Base-by-base conservation (phyloP, 2,113 vertebrate species). In the Aspidoscelis tigris region DNA sequence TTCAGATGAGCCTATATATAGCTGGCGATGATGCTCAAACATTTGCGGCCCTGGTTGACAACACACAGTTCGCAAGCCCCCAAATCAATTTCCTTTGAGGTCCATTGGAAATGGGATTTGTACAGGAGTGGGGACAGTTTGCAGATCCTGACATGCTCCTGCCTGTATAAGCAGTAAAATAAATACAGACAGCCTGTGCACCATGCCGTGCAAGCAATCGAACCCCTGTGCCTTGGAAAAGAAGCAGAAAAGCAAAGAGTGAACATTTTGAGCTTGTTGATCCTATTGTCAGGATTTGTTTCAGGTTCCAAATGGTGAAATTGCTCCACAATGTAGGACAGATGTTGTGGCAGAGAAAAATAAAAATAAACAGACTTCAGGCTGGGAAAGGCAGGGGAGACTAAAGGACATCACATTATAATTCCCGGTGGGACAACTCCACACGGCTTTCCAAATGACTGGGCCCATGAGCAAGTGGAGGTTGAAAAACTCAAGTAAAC, bases 221-320 rank as follows among this genome's bases (percentile, higher is more conserved):
- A 89, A 16, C 74, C 87, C 70, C 73, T 71, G 78, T 85, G 71
- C 47, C 22, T 12, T 88, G 84, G 72, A 84, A 91, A 86, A 90
- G 58, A 33, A 80, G 47, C 12, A 70, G n/a, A 44, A 41, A 21
- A 82, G 81, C 82, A 91, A 89, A 89, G 77, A 89, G 39, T 71
- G 33, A 84, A 61, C 69, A 44, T 44, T 70, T 88, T 79, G 86
- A 87, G 83, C 86, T 47, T 83, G 91, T 90, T 90, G 88, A 91
- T 81, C 81, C 61, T 1, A 0, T 61, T 86, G 87, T 89, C 85
- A 89, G 91, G 89, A 92, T 89, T 92, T 88, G 84, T 83, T 88
- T 84, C 74, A 92, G 84, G 83, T 89, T 92, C 92, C 86, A 90
- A 92, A 20, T 93, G 91, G 87, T 92, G 91, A 94, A 95, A 92